Percentiles rank a stretch among this genome's conserved stretches.
phyloP scores from a whole-genome alignment of 1,140 invertebrate genomes.

The Ostrea denselamellosa region DNA sequence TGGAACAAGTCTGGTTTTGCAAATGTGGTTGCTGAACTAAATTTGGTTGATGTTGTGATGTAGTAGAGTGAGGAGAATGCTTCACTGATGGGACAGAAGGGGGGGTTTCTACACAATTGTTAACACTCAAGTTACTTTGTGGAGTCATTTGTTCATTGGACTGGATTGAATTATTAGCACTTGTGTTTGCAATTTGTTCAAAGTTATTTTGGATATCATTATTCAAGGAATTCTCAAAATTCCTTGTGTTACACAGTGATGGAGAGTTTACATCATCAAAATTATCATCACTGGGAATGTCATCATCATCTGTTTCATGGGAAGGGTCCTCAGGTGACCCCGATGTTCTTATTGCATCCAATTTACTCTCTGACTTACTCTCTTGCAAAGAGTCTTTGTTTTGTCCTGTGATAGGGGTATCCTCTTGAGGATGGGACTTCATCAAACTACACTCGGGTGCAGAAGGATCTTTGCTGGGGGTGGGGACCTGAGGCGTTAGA shows the following conservation, averaged over 20 bases:
- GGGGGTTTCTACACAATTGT: conserved; percentile 40
- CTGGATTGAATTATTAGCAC: conserved; percentile 44
- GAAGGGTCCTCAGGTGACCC: conserved; percentile 4
- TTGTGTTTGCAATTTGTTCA: conserved; percentile 65
- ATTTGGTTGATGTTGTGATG: conserved; percentile 48
- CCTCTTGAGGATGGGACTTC: conserved; percentile 24
- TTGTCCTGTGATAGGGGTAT: background rate
- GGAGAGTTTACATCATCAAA: conserved; percentile 63
- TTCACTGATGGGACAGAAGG: conserved; percentile 41
- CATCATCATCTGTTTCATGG: conserved; percentile 58
- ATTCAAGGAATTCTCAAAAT: conserved; percentile 65
- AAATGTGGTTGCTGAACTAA: conserved; percentile 54
- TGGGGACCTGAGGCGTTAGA: conserved; percentile 68
- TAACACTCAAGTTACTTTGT: conserved; percentile 40
- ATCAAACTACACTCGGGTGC: conserved; percentile 42
- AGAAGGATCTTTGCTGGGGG: conserved; percentile 52
- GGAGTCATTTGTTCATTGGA: conserved; percentile 46
- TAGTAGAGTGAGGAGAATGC: conserved; percentile 51
- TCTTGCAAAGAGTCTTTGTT: background rate
- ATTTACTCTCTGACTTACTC: background rate
- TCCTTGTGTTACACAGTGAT: conserved; percentile 47
- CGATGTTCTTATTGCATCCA: background rate
- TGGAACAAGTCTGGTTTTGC: conserved; percentile 59
- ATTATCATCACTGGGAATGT: conserved; percentile 70
- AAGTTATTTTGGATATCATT: conserved; percentile 67